Evolutionary conservation across 2,797 vertebrate species (phyloP).

Genomic region (Steatocranus sp.): DNA sequence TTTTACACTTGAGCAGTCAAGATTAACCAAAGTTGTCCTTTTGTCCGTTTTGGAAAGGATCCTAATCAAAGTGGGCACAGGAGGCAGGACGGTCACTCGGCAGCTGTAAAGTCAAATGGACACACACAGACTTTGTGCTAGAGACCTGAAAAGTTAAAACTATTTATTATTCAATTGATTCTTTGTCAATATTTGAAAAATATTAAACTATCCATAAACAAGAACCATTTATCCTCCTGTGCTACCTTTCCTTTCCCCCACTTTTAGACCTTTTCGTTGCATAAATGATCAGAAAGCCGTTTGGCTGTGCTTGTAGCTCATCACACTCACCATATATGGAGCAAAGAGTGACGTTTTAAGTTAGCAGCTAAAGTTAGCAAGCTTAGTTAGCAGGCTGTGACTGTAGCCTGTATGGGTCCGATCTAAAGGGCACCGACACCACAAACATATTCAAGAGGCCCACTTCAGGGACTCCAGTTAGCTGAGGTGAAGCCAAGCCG

Average conservation of each 20-base stretch:
- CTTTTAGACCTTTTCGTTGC: not conserved
- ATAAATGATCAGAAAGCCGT: not conserved
- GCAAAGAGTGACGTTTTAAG: not conserved
- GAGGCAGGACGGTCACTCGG: rapidly evolving
- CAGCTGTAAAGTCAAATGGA: rapidly evolving
- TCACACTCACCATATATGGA: rapidly evolving
- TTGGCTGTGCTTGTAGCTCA: rapidly evolving
- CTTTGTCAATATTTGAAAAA: not conserved
- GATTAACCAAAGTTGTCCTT: not conserved
- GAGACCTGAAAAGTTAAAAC: not conserved
- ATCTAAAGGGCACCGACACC: not conserved
- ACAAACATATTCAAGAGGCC: rapidly evolving
- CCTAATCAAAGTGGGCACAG: not conserved
- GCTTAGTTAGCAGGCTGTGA: not conserved
- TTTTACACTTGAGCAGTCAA: not conserved
- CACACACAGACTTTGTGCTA: not conserved
- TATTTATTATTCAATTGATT: not conserved
- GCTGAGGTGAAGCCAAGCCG: not conserved
- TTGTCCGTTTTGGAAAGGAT: rapidly evolving
- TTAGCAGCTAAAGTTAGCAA: not conserved
- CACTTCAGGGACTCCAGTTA: not conserved
- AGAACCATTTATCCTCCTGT: rapidly evolving
- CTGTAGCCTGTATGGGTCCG: not conserved
- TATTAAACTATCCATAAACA: not conserved
- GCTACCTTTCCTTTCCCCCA: not conserved